Percentiles rank a stretch among this genome's conserved stretches.
These are phyloP conservation scores for Ciona savignyi DNA, from an alignment of 23 tunicate species.

Conservation along the genomic window DNA sequence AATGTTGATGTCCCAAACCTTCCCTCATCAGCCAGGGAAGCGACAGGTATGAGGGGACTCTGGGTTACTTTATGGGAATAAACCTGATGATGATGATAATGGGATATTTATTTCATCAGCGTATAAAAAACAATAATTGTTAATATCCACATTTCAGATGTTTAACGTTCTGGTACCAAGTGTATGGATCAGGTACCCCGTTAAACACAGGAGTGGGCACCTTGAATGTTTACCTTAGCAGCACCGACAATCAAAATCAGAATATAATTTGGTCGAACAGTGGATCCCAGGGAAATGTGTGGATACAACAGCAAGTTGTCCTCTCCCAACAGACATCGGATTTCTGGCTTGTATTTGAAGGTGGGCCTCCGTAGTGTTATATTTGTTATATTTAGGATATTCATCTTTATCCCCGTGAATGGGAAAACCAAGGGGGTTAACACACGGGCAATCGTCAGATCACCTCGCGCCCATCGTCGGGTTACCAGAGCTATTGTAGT, in stretches of 20 bases:
- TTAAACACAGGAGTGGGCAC: slow-evolving; percentile 47
- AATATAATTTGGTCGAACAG: slow-evolving; percentile 14
- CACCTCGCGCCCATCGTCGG: no score
- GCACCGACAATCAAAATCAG: slow-evolving; percentile 20
- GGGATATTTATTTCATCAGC: no score
- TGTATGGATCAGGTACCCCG: slow-evolving; percentile 52
- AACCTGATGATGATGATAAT: not conserved
- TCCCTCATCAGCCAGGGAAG: slow-evolving; percentile 9
- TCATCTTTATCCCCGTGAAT: no score
- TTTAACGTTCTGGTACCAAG: slow-evolving; percentile 77
- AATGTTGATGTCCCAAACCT: slow-evolving; percentile 46
- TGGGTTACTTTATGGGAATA: not conserved
- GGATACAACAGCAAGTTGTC: slow-evolving; percentile 25
- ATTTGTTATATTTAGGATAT: no score
- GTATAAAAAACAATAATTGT: no score
- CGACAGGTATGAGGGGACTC: slow-evolving; percentile 27
- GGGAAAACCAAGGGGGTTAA: no score
- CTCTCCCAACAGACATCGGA: slow-evolving; percentile 12
- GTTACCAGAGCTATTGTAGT: no score
- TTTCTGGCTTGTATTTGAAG: slow-evolving; percentile 89
- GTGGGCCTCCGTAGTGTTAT: no score
- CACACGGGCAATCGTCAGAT: no score
- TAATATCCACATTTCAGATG: slow-evolving; percentile 42
- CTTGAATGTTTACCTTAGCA: slow-evolving; percentile 40
- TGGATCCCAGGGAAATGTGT: slow-evolving; percentile 59